Evolutionary conservation across 2,113 vertebrate species (phyloP), one percentile per base, ranked within the genome.

Genomic region (Corythornis cristatus): DNA sequence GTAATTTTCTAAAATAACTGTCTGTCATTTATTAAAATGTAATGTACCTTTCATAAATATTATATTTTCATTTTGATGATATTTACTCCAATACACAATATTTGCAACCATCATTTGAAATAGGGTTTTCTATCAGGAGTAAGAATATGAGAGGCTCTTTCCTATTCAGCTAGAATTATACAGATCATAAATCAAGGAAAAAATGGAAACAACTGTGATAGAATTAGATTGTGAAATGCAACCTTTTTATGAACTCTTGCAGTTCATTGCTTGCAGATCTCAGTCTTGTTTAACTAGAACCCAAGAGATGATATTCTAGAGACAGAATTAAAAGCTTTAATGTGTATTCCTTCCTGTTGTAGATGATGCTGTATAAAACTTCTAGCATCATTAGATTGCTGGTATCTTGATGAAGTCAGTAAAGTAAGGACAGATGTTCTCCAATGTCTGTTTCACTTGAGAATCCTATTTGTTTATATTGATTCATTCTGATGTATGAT

Each of bases 231-330:
- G 64, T 87, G 66, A 94, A 95, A 76, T 91, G 77, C 74, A 96
- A 91, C 82, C 90, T 97, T 94, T 93, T 95, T 91, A 86, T 88
- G 93, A 98, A 96, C 91, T 90, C 85, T 94, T 88, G 62, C 57
- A 91, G 92, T 91, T 92, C 73, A 89, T 10, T 80, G 83, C 88
- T 96, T 90, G 89, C 20, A 8, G 45, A 96, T 50, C 76, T 81
- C 57, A 56, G 46, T 54, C 66, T 85, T 88, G 83, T 75, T 95
- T 97, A 97, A 93, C 87, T 89, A 85, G 93, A 93, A 85, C 65
- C 75, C 68, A 78, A 90, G 76, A 88, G 86, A 88, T 37, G 61
- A 33, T 25, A 33, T 71, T 91, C 67, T 62, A 48, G 82, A 83
- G 85, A 31, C 66, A 82, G 35, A 60, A 77, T 54, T 42, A 51